Base-by-base conservation (phyloP, 2,797 vertebrate species). In the Helicolenus hilgendorfi region DNA sequence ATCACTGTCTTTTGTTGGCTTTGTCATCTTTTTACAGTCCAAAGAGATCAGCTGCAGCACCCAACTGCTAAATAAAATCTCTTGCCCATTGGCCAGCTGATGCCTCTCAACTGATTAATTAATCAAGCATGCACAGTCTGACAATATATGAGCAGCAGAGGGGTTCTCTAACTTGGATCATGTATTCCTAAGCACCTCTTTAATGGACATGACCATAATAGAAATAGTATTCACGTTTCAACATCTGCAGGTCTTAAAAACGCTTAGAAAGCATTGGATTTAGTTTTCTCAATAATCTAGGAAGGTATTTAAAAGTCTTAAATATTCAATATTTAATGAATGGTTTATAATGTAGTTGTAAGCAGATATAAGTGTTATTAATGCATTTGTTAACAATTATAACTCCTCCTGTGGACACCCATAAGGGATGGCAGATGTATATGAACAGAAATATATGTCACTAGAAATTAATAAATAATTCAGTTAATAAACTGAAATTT, bases 1-100 rank as follows among this genome's bases (percentile, higher is more conserved):
- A 86, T 59, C 35, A 36, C 9, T 11, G 2, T 60, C 36, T 56
- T 69, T 60, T 77, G 24, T 65, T 64, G 38, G 31, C 58, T 80
- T 80, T 41, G 31, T 49, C 64, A 15, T 71, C 27, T 20, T 64
- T 53, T 69, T 27, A 59, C 74, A 60, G 56, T 74, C 77, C 78
- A 77, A 11, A 13, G 62, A 69, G 73, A 58, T 62, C 67, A 78
- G 58, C 78, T 84, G 81, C 36, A 26, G 35, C 4, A 55, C 49
- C 78, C 78, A 84, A 69, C 68, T 53, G 82, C 69, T 78, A 38
- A 71, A 75, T 71, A 35, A 76, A n/a, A 83, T 72, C 27, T 65
- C 29, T 58, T 64, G 26, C 72, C 41, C 55, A 59, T 26, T 20
- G 45, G 20, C 72, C 68, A 63, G 73, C 65, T 79, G 41, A 72